These are phyloP conservation scores for Myrmecophaga tridactyla DNA, from an alignment of 2,113 vertebrate species.

Conservation along the genomic window DNA sequence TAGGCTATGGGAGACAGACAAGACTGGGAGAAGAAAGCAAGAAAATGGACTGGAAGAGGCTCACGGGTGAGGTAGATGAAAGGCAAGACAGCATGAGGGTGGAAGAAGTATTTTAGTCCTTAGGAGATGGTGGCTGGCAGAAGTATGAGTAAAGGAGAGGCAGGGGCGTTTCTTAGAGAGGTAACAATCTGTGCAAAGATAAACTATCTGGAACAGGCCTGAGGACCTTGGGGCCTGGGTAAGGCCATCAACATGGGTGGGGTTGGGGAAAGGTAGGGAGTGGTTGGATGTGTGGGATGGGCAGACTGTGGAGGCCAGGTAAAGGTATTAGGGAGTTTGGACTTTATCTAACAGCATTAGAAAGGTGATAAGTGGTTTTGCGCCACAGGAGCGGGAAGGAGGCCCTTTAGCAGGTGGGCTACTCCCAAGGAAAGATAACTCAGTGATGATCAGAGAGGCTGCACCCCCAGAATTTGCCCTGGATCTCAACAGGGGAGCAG, in stretches of 20 bases:
- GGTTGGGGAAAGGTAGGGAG: neutral
- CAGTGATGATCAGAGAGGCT: neutral
- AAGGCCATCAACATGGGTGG: neutral
- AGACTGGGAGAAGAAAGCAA: neutral
- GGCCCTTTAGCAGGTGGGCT: neutral
- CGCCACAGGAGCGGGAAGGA: neutral
- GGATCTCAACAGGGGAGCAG: neutral
- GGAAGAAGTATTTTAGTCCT: neutral
- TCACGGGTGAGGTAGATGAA: fast-evolving
- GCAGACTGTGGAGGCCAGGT: fast-evolving
- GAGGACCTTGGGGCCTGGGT: neutral
- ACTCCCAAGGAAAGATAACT: neutral
- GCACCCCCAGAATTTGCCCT: neutral
- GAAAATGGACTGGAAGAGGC: neutral
- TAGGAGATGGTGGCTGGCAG: neutral
- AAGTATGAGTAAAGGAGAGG: neutral
- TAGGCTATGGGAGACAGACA: fast-evolving
- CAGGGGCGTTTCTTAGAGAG: neutral
- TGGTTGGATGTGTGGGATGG: neutral
- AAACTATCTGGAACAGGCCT: neutral
- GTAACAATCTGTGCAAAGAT: neutral
- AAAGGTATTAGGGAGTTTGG: neutral
- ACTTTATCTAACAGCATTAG: neutral
- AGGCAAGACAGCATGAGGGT: fast-evolving
- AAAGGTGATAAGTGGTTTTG: neutral